phyloP scores from a whole-genome alignment of 2,888 invertebrate species.

The Phrixothrix hirtus region DNA sequence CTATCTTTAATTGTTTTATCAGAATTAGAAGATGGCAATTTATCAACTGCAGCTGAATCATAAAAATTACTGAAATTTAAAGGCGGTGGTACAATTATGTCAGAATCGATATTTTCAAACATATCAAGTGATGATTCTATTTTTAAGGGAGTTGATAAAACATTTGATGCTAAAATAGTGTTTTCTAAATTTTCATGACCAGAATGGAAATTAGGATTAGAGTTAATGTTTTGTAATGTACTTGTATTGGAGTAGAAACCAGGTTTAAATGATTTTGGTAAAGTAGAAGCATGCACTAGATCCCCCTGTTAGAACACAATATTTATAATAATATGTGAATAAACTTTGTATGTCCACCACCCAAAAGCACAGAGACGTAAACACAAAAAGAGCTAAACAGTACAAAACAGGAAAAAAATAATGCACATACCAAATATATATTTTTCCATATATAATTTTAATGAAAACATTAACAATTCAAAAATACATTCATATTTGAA shows the following conservation, averaged over 20 bases:
- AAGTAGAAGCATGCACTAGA: constrained; percentile 44
- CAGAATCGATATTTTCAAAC: constrained; percentile 14
- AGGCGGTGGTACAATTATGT: constrained; percentile 29
- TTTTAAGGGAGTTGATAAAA: neutral
- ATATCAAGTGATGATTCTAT: neutral
- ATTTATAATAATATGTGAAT: constrained; percentile 3
- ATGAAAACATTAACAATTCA: constrained; percentile 39
- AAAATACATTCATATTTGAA: constrained; percentile 47
- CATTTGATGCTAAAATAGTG: too few relatives aligned
- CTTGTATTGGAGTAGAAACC: constrained; percentile 39
- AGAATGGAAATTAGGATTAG: constrained; percentile 3
- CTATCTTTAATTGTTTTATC: neutral
- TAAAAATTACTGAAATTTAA: constrained; percentile 17
- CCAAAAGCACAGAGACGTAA: constrained; percentile 5
- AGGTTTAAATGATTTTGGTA: constrained; percentile 45
- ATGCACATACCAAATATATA: constrained; percentile 30
- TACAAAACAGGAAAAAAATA: constrained; percentile 13
- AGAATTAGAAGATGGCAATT: neutral
- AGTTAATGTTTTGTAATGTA: constrained; percentile 29
- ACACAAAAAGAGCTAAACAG: constrained; percentile 5
- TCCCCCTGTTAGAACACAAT: constrained; percentile 36
- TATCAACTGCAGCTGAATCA: neutral
- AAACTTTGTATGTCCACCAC: constrained; percentile 3
- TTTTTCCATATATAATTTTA: constrained; percentile 29
- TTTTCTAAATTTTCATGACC: too few relatives aligned